Base-by-base conservation (phyloP, 2,797 vertebrate species). In the Hoplostethus atlanticus region DNA sequence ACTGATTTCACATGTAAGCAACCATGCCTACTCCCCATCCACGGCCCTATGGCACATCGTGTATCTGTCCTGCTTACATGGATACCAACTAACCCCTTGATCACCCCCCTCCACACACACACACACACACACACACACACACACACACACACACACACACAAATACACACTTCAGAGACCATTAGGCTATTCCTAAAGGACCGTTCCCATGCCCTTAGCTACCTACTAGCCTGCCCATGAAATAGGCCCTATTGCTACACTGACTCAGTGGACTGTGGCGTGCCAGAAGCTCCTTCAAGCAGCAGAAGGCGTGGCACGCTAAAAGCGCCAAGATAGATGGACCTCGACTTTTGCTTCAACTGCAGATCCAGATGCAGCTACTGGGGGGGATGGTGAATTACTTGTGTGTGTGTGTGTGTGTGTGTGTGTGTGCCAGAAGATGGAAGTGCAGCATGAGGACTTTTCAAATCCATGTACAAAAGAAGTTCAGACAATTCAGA, bases 401-500 rank as follows among this genome's bases (percentile, higher is more conserved):
- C 42, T 7, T 50, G 5, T 50, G 47, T 16, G 21, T 17, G 51
- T 17, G 51, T 21, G 21, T 21, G 21, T 21, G 21, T 21, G 21
- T 21, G 21, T 21, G 21, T 21, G 21, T 21, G 21, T 21, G 21
- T 21, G 21, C 21, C 21, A 1, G 21, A 21, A 21, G 1, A 21
- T 40, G 60, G 52, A 71, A 56, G 44, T 62, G 16, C 38, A 55
- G 44, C 1, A 2, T 2, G 13, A 15, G 31, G 54, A 31, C 46
- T 62, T 66, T 77, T 60, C 84, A 79, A 77, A 64, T 28, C 34
- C 53, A 36, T 42, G 55, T 51, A 71, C 53, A 64, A 72, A 80
- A 71, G 60, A 75, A 89, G 70, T 11, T 2, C 63, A 90, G 78
- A 80, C 80, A 57, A 80, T 77, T 77, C 70, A 52, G 53, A 44